A percentile compares a stretch with the other conserved stretches of the same genome.
Conservation (phyloP, 2,797 vertebrate genomes). For the Pogonophryne albipinna region DNA sequence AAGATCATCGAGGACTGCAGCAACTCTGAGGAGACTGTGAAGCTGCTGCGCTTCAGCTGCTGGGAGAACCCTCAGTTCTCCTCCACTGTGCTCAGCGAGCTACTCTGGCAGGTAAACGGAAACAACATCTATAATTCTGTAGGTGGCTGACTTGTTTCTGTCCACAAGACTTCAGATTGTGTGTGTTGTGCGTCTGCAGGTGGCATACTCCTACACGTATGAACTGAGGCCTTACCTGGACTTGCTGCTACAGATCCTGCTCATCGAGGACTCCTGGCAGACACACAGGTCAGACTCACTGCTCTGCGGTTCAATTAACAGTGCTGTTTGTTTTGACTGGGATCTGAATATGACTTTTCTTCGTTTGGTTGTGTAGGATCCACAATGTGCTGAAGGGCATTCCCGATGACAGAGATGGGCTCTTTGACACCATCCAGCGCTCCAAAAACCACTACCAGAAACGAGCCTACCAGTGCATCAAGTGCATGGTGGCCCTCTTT, state of each 20-base stretch:
- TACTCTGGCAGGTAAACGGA: constrained; percentile 95
- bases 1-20: constrained; percentile 99
- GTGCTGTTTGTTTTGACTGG: not conserved
- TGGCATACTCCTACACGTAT: constrained; percentile 98
- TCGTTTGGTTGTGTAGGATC: constrained; percentile 86
- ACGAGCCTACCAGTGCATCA: constrained; percentile 99
- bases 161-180: constrained; percentile 1
- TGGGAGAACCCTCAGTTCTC: constrained; percentile 99
- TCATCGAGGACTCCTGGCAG: constrained; percentile 99
- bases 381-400: constrained; percentile 99
- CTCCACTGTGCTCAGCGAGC: constrained; percentile 98
- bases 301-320: not conserved
- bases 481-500: constrained; percentile 99
- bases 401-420: constrained; percentile 97
- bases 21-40: constrained; percentile 99
- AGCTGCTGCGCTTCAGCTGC: constrained; percentile 98
- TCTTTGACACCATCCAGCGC: constrained; percentile 99
- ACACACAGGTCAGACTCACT: constrained; percentile 92
- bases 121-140: not conserved
- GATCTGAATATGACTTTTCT: not conserved
- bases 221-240: constrained; percentile 99
- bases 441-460: constrained; percentile 99
- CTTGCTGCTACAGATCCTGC: constrained; percentile 97
- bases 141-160: not conserved
- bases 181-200: constrained; percentile 78